Evolutionary conservation across 2,113 vertebrate genomes (phyloP).

Genomic region (Limanda limanda): DNA sequence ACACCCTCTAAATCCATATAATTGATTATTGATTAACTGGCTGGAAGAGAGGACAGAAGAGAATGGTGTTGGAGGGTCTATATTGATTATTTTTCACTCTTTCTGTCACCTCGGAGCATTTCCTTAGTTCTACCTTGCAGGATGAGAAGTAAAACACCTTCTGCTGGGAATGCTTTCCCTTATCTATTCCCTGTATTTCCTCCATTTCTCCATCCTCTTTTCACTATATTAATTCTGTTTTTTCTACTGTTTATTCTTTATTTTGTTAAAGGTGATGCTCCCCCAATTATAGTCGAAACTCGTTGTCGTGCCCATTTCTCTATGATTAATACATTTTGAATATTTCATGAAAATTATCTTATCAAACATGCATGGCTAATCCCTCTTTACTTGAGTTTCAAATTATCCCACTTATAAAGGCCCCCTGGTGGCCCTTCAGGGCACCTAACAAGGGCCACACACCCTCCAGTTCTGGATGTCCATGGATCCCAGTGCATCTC

Average conservation of each 20-base stretch:
- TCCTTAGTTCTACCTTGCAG: not conserved
- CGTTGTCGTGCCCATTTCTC: not conserved
- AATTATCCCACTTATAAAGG: not conserved
- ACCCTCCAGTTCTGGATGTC: not conserved
- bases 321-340: not conserved
- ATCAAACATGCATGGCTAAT: not conserved
- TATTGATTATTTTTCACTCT: constrained; percentile 38
- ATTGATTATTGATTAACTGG: constrained; percentile 54
- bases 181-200: not conserved
- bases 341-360: not conserved
- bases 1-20: constrained; percentile 7
- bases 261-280: not conserved
- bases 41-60: constrained; percentile 5
- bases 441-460: no score
- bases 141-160: not conserved
- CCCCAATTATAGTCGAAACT: not conserved
- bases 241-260: constrained; percentile 1
- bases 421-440: not conserved
- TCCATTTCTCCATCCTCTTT: not conserved
- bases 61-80: constrained; percentile 7
- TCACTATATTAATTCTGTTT: no score
- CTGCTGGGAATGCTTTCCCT: not conserved
- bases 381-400: not conserved
- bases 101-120: constrained; percentile 1
- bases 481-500: not conserved